A percentile compares a stretch with the other conserved stretches of the same genome.
Evolutionary conservation across 2,113 vertebrate species (phyloP).

Genomic region (Vulpes ferrilata): DNA sequence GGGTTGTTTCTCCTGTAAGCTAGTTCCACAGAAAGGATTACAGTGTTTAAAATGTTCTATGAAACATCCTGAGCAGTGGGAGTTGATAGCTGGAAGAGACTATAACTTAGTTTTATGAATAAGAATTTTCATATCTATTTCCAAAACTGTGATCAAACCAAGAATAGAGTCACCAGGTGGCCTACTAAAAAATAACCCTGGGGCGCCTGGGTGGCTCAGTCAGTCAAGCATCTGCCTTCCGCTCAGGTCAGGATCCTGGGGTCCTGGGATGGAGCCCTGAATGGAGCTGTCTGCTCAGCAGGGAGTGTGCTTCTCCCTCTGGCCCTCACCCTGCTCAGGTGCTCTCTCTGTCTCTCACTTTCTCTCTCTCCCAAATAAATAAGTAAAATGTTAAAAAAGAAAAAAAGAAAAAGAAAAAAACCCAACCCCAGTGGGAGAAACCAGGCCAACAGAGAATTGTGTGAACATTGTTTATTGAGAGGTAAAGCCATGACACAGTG

Average conservation of each 20-base stretch:
- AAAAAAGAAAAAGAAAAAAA: too few relatives aligned
- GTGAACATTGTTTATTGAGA: background rate
- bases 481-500: background rate
- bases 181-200: background rate
- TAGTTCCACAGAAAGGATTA: background rate
- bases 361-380: too few relatives aligned
- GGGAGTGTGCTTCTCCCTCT: too few relatives aligned
- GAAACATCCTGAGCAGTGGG: background rate
- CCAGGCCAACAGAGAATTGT: background rate
- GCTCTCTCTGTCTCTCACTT: too few relatives aligned
- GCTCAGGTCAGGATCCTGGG: too few relatives aligned
- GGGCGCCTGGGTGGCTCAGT: too few relatives aligned
- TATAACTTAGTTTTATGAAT: constrained; percentile 38
- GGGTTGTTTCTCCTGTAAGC: background rate
- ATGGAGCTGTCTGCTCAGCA: too few relatives aligned
- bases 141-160: constrained; percentile 21
- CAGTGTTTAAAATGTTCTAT: background rate
- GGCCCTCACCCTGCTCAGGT: too few relatives aligned
- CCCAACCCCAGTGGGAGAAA: background rate
- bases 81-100: constrained; percentile 40
- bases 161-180: constrained; percentile 32
- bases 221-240: too few relatives aligned
- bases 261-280: too few relatives aligned
- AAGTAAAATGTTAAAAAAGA: too few relatives aligned
- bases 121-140: constrained; percentile 54